A percentile compares a stretch with the other conserved stretches of the same genome.
These are phyloP conservation scores for Xenopus borealis DNA, from an alignment of 2,113 vertebrate species.

Conservation along the genomic window DNA sequence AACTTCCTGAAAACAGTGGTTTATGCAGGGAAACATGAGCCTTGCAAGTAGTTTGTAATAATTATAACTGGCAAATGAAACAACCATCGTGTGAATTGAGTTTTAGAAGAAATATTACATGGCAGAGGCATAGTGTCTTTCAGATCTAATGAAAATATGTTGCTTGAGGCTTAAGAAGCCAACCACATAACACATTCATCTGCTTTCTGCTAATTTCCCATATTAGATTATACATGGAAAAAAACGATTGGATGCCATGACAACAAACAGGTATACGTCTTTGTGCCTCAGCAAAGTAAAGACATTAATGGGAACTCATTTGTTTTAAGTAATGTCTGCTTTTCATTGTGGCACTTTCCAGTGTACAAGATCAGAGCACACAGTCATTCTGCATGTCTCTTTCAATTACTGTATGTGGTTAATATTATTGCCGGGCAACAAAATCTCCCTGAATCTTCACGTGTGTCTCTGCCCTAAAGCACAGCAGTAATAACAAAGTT, in stretches of 20 bases:
- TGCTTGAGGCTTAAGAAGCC: constrained; percentile 2
- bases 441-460: too few relatives aligned
- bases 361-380: constrained; percentile 25
- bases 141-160: constrained; percentile 5
- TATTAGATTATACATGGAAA: constrained; percentile 41
- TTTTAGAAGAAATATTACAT: not conserved
- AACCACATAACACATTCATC: constrained; percentile 22
- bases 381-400: not conserved
- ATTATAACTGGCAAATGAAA: not conserved
- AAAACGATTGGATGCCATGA: constrained; percentile 47
- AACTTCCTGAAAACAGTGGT: too few relatives aligned
- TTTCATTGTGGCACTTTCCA: constrained; percentile 33
- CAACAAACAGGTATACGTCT: constrained; percentile 50
- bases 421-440: too few relatives aligned
- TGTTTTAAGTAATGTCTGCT: constrained; percentile 42
- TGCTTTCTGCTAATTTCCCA: constrained; percentile 40
- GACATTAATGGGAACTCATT: constrained; percentile 38
- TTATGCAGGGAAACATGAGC: not conserved
- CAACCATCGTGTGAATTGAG: not conserved
- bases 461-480: too few relatives aligned
- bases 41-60: not conserved
- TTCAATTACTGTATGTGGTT: not conserved
- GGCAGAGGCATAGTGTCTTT: not conserved
- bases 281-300: constrained; percentile 48
- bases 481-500: too few relatives aligned